These are phyloP conservation scores for Dreissena polymorpha DNA, from an alignment of 1,140 invertebrate genomes.

Conservation along the genomic window DNA sequence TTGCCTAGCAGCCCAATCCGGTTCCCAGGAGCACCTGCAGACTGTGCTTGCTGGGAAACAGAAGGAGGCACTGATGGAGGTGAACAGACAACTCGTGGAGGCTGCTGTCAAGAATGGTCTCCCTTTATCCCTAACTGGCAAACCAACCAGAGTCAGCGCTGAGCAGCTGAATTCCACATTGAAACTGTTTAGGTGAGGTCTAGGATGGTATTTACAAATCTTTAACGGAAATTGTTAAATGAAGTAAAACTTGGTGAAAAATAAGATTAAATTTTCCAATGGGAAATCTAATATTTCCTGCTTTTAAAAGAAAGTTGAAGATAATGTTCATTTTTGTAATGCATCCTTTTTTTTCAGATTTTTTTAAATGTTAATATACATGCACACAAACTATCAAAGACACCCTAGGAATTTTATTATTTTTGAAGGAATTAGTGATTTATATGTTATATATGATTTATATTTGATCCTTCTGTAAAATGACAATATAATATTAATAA, in stretches of 20 bases:
- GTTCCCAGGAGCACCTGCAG: slow-evolving; percentile 53
- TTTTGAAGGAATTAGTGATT: too few species aligned
- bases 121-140: slow-evolving; percentile 65
- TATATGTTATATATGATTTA: too few species aligned
- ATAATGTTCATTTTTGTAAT: too few species aligned
- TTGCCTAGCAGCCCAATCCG: slow-evolving; percentile 60
- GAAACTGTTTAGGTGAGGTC: slow-evolving; percentile 70
- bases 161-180: slow-evolving; percentile 69
- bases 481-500: too few species aligned
- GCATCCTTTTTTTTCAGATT: too few species aligned
- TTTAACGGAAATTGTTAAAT: background rate
- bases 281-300: background rate
- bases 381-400: too few species aligned
- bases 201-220: background rate
- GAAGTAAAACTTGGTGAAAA: background rate
- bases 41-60: slow-evolving; percentile 62
- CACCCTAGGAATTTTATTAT: too few species aligned
- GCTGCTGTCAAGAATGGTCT: slow-evolving; percentile 69
- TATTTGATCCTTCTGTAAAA: too few species aligned
- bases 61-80: slow-evolving; percentile 75
- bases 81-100: slow-evolving; percentile 73
- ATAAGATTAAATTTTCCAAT: background rate
- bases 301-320: too few species aligned
- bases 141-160: slow-evolving; percentile 68
- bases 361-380: too few species aligned